Base-by-base conservation (phyloP, 2,888 invertebrate species). In the Platycheirus albimanus region DNA sequence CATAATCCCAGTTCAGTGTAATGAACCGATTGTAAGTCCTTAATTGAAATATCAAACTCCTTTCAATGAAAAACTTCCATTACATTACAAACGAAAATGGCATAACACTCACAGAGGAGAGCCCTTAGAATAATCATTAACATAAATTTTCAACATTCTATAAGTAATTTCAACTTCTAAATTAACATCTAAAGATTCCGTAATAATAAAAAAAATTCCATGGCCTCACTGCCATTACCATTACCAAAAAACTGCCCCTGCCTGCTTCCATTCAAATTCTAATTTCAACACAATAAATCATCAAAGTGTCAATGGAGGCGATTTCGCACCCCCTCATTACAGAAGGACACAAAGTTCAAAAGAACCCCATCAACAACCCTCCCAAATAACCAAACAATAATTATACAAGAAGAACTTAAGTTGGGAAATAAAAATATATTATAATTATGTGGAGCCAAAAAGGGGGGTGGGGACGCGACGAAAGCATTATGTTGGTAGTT, bases 241-340 rank as follows among this genome's bases (percentile, higher is more conserved):
- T 56, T 20, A 41, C 38, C 7, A 38, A 33, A 33, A 33, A 2
- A 1, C 24, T 13, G 4, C 36, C n/a, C 13, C 19, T 43, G 3
- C 20, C 33, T 56, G 10, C 13, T 24, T 20, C 11, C 2, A 3
- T 56, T 56, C 38, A 15, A 24, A 56, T 56, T 56, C 38, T 41
- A 56, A 56, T 56, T 38, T 41, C 24, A 24, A 10, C 56, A 24
- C 38, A 38, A 56, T 56, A 38, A 38, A 56, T 56, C 56, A 56
- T 24, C 13, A 56, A 56, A 56, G 56, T 56, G 41, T 56, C 56
- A 56, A 56, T 41, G 56, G 11, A 56, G 15, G 24, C 38, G 19
- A 13, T 13, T 7, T 24, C 4, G 13, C 13, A 0, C 28, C 13
- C 2, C 15, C n/a, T n/a, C 30, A 33, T 33, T 33, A 33, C 8